phyloP scores from a whole-genome alignment of 1,140 invertebrate genomes.

The Ceratosolen solmsi region DNA sequence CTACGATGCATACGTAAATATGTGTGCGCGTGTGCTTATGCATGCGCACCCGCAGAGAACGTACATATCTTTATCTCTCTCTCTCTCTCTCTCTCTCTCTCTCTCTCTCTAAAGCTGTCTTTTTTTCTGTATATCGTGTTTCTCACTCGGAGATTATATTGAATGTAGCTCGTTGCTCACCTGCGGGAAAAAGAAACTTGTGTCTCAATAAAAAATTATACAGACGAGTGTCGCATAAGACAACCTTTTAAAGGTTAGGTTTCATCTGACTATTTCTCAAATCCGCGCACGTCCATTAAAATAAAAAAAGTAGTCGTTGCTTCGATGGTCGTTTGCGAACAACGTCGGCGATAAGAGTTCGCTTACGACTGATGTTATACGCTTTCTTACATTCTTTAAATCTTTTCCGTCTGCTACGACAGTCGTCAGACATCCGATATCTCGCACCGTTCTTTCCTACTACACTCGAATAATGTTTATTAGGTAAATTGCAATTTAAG shows the following conservation, averaged over 20 bases:
- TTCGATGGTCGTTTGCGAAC: not conserved
- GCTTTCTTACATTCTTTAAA: not conserved
- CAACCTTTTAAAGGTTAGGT: constrained; percentile 41
- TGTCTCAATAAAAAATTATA: not conserved
- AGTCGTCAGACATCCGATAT: not conserved
- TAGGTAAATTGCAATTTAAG: constrained; percentile 1
- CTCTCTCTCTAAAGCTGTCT: too few relatives aligned
- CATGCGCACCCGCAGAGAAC: not conserved
- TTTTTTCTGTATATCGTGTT: constrained; percentile 1
- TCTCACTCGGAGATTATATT: constrained; percentile 4
- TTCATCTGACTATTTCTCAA: not conserved
- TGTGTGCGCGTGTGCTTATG: not conserved
- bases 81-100: constrained; percentile 11
- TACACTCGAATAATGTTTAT: not conserved
- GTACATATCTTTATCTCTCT: not conserved
- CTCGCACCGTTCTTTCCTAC: not conserved
- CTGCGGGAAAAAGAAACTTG: constrained; percentile 4
- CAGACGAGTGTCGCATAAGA: not conserved
- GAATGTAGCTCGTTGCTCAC: not conserved
- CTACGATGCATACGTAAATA: not conserved
- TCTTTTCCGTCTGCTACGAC: constrained; percentile 35
- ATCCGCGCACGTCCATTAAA: not conserved
- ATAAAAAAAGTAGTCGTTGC: not conserved
- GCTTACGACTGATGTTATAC: not conserved
- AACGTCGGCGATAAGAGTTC: not conserved